A percentile compares a stretch with the other conserved stretches of the same genome.
phyloP scores from a whole-genome alignment of 2,113 vertebrate species.

The Pseudopipra pipra region DNA sequence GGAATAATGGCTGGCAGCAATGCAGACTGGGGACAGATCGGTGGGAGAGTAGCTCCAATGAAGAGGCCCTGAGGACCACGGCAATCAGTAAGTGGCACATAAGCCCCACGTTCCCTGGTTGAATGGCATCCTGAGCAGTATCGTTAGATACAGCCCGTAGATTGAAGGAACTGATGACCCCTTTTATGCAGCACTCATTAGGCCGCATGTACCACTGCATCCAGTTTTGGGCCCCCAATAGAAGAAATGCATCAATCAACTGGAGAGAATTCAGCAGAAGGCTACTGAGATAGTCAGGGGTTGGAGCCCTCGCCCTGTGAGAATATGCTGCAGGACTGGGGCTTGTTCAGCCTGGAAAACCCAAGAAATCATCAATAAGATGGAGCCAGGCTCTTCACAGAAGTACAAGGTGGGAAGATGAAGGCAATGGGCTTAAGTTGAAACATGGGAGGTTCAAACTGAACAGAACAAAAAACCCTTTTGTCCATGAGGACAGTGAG shows the following conservation, averaged over 20 bases:
- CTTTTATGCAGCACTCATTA: not conserved
- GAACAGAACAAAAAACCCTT: not conserved
- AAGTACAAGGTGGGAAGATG: not conserved
- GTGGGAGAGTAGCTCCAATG: not conserved
- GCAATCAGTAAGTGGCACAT: not conserved
- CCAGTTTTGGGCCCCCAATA: not conserved
- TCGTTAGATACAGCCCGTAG: not conserved
- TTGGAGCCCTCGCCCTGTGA: not conserved
- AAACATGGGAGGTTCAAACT: not conserved
- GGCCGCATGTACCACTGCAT: not conserved
- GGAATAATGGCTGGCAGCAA: not conserved
- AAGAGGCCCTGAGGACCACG: not conserved
- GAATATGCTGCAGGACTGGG: not conserved
- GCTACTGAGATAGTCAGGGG: not conserved
- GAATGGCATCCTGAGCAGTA: not conserved
- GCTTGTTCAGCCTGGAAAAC: not conserved
- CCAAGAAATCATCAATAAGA: not conserved
- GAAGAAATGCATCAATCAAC: rapidly evolving
- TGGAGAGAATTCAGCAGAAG: not conserved
- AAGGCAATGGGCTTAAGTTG: not conserved
- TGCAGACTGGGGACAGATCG: not conserved
- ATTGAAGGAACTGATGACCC: not conserved
- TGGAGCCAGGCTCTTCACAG: not conserved
- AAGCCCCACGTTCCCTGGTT: not conserved
- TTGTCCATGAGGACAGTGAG: not conserved